These are phyloP conservation scores for Glossophaga mutica DNA, from an alignment of 2,797 vertebrate genomes.

Conservation along the genomic window DNA sequence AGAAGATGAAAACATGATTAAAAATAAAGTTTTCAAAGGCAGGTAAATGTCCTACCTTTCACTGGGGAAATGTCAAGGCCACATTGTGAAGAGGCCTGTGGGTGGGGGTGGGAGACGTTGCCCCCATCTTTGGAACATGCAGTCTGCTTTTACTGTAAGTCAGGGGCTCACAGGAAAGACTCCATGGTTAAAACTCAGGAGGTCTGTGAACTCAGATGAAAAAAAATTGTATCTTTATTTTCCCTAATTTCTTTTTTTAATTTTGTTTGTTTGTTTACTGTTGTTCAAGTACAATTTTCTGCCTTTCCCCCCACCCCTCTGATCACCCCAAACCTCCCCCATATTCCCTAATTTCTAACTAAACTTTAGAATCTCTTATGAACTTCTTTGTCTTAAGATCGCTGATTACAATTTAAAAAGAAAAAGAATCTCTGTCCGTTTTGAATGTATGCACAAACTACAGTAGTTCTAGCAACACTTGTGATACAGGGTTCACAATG, in stretches of 20 bases:
- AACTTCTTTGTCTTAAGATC: no score
- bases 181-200: neutral
- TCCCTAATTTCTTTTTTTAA: neutral
- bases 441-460: neutral
- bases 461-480: neutral
- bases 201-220: neutral
- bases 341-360: neutral
- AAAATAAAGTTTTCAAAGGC: no score
- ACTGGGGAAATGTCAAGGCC: neutral
- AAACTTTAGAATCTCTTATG: neutral
- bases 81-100: neutral
- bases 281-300: no score
- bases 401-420: no score
- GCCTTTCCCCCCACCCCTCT: no score
- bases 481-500: neutral
- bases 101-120: neutral
- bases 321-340: no score
- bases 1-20: no score
- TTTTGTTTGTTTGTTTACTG: no score
- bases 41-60: neutral
- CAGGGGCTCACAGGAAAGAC: neutral
- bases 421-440: neutral
- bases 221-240: neutral
- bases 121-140: neutral
- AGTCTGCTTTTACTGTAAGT: neutral